Percentiles rank a stretch among this genome's conserved stretches.
Conservation (phyloP, 2,888 invertebrate genomes). For the Sesia apiformis region DNA sequence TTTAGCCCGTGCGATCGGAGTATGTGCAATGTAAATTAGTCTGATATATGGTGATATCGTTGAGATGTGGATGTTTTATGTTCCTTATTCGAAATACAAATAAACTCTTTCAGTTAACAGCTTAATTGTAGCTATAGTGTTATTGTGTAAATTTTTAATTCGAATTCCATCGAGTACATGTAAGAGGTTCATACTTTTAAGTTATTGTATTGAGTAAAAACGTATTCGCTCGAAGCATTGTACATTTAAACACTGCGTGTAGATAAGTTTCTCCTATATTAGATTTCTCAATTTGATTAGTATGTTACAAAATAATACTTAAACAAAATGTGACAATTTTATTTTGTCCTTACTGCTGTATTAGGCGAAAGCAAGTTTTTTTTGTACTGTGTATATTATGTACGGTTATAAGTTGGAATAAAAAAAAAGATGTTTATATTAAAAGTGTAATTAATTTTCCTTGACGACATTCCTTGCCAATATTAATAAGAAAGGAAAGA, state of each 20-base stretch:
- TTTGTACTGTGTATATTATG: slow-evolving; percentile 89
- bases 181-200: slow-evolving; percentile 70
- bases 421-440: slow-evolving; percentile 74
- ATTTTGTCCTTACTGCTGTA: slow-evolving; percentile 72
- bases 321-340: slow-evolving; percentile 62
- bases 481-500: background rate
- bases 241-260: slow-evolving; percentile 69
- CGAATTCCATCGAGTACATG: slow-evolving; percentile 74
- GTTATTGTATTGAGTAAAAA: slow-evolving; percentile 67
- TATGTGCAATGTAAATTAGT: slow-evolving; percentile 72
- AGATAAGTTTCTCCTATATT: slow-evolving; percentile 71
- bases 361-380: slow-evolving; percentile 77
- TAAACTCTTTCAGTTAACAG: slow-evolving; percentile 66
- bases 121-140: slow-evolving; percentile 70
- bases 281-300: slow-evolving; percentile 70
- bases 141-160: slow-evolving; percentile 71
- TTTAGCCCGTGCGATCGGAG: slow-evolving; percentile 46
- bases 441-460: slow-evolving; percentile 36
- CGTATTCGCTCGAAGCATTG: slow-evolving; percentile 73
- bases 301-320: slow-evolving; percentile 62
- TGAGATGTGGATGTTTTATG: slow-evolving; percentile 72
- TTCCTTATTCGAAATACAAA: slow-evolving; percentile 73
- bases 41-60: slow-evolving; percentile 70
- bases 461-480: background rate
- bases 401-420: slow-evolving; percentile 82